Evolutionary conservation across 2,113 vertebrate genomes (phyloP).

Genomic region (Saguinus midas): DNA sequence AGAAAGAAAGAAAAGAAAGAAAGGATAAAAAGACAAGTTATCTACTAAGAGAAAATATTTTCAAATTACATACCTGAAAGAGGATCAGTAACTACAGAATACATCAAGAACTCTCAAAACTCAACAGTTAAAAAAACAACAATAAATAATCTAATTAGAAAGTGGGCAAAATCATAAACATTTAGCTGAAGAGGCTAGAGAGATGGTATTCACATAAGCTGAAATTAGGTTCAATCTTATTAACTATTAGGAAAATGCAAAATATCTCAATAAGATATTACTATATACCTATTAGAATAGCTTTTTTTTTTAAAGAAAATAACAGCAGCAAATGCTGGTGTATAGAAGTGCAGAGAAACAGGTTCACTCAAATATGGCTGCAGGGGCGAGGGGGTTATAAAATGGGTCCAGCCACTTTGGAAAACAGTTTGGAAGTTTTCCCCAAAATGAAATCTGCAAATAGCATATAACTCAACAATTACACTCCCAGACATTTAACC

Average conservation of each 20-base stretch:
- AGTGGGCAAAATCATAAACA: background rate
- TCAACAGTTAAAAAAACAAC: background rate
- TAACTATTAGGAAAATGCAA: background rate
- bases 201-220: background rate
- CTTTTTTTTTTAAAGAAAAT: background rate
- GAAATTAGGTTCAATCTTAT: background rate
- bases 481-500: background rate
- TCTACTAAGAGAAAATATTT: background rate
- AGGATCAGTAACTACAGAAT: background rate
- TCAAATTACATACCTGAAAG: background rate
- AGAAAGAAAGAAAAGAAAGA: background rate
- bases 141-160: background rate
- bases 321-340: background rate
- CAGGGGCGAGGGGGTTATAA: background rate
- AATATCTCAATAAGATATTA: background rate
- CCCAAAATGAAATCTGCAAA: background rate
- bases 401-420: background rate
- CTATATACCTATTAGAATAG: background rate
- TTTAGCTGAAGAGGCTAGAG: background rate
- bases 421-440: background rate
- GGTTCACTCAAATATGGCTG: background rate
- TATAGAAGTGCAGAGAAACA: background rate
- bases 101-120: background rate
- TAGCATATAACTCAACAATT: background rate
- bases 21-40: background rate